A percentile compares a stretch with the other conserved stretches of the same genome.
These are phyloP conservation scores for Polyodon spathula DNA, from an alignment of 2,113 vertebrate genomes.

Conservation along the genomic window DNA sequence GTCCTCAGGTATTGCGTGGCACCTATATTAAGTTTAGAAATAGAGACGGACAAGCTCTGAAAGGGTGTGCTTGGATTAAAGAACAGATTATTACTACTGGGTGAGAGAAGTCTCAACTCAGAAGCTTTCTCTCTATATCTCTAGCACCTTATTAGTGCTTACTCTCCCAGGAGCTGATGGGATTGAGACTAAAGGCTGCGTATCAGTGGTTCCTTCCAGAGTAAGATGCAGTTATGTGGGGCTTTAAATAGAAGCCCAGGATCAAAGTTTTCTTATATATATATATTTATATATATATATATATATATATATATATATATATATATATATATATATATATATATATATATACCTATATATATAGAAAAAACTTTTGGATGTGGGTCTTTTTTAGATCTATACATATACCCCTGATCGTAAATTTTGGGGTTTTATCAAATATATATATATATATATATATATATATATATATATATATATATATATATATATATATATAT, in stretches of 20 bases:
- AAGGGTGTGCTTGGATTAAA: not conserved
- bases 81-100: constrained; percentile 2
- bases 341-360: no score
- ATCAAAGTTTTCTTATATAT: not conserved
- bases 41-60: not conserved
- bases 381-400: no score
- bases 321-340: no score
- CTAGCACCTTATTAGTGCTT: not conserved
- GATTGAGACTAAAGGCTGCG: not conserved
- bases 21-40: not conserved
- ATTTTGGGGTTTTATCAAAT: no score
- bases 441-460: no score
- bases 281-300: no score
- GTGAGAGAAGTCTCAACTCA: constrained; percentile 1
- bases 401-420: no score
- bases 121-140: not conserved
- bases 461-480: no score
- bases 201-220: not conserved
- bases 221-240: constrained; percentile 1
- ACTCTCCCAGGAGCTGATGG: not conserved
- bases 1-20: not conserved
- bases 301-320: no score
- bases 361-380: no score
- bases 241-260: not conserved
- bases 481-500: no score